These are phyloP conservation scores for Acestrorhynchus altus DNA, from an alignment of 2,797 vertebrate genomes.

Conservation along the genomic window DNA sequence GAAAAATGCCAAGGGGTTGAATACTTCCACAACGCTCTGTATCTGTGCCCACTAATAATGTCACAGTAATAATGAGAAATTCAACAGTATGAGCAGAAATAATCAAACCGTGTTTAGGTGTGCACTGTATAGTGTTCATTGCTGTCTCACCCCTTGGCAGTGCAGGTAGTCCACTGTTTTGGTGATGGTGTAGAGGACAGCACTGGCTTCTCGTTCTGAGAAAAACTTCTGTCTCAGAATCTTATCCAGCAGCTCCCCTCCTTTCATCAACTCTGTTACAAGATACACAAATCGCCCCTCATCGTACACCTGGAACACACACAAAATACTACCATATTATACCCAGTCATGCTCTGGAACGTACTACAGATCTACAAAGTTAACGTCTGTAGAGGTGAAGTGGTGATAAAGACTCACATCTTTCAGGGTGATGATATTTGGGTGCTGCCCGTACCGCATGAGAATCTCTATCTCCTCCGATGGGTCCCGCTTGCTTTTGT, in stretches of 20 bases:
- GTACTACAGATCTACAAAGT: slow-evolving; percentile 34
- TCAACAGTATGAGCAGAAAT: background rate
- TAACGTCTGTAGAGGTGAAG: background rate
- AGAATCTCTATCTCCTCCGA: slow-evolving; percentile 98
- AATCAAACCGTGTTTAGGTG: background rate
- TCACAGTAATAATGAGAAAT: background rate
- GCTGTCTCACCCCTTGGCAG: slow-evolving; percentile 90
- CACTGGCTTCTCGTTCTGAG: slow-evolving; percentile 93
- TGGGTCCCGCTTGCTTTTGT: slow-evolving; percentile 96
- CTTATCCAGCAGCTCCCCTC: slow-evolving; percentile 92
- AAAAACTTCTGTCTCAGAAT: slow-evolving; percentile 97
- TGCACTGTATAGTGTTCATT: background rate
- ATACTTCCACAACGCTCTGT: too few relatives aligned
- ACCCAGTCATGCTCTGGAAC: background rate
- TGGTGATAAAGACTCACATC: slow-evolving; percentile 82
- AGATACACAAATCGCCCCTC: slow-evolving; percentile 93
- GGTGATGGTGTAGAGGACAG: slow-evolving; percentile 92
- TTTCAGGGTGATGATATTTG: slow-evolving; percentile 97
- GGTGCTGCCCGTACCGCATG: slow-evolving; percentile 95
- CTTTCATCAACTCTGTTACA: slow-evolving; percentile 97
- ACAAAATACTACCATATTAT: slow-evolving; percentile 17
- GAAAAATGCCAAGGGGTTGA: too few relatives aligned
- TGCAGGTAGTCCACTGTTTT: slow-evolving; percentile 98
- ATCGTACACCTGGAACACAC: slow-evolving; percentile 87
- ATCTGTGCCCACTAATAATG: background rate